Evolutionary conservation across 1,140 invertebrate genomes (phyloP).

Genomic region (Bombus terrestris): DNA sequence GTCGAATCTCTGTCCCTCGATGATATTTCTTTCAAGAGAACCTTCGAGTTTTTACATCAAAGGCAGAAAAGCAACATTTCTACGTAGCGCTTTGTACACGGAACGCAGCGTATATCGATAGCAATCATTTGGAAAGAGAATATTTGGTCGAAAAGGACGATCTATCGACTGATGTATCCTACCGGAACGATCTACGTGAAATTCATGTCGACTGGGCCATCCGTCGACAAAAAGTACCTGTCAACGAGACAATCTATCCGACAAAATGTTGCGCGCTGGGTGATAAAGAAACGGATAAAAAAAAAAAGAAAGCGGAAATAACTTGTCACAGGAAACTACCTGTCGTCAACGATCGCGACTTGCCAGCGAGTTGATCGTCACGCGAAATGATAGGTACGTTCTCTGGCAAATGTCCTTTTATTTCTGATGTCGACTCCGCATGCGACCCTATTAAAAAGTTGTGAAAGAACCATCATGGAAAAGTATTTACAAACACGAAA

Average conservation of each 20-base stretch:
- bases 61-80: neutral
- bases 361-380: constrained; percentile 2
- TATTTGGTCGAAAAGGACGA: neutral
- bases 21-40: neutral
- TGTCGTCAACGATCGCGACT: neutral
- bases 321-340: constrained; percentile 7
- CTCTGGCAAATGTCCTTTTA: constrained; percentile 9
- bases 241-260: constrained; percentile 33
- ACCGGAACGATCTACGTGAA: neutral
- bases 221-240: constrained; percentile 26
- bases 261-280: neutral
- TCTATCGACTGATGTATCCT: neutral
- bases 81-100: too few species aligned
- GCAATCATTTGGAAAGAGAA: neutral
- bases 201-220: neutral
- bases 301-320: neutral
- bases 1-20: neutral
- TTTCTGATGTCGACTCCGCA: neutral
- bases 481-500: neutral
- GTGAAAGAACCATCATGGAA: neutral
- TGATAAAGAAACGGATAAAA: neutral
- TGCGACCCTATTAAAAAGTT: constrained; percentile 27
- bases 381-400: neutral
- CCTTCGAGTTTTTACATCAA: neutral
- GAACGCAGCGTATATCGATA: too few species aligned